A percentile compares a stretch with the other conserved stretches of the same genome.
phyloP scores from a whole-genome alignment of 1,140 invertebrate genomes.

The Zaprionus davidi region DNA sequence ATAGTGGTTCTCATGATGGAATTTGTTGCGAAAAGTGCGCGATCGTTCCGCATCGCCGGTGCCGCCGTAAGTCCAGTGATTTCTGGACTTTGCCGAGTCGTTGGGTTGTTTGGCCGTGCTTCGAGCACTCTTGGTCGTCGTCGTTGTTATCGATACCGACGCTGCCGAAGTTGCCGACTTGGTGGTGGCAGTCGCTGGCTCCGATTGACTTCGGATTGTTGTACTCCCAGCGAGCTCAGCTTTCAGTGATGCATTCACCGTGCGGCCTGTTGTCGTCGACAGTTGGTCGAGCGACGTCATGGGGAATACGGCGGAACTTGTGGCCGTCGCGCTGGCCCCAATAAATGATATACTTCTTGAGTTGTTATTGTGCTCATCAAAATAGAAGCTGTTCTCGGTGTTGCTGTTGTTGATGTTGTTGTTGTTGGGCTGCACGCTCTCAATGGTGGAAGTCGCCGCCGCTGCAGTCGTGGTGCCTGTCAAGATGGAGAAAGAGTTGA shows the following conservation, averaged over 20 bases:
- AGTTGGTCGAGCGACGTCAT: conserved; percentile 24
- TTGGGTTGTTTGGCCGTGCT: conserved; percentile 61
- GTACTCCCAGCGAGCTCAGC: conserved; percentile 21
- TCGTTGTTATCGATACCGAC: not conserved
- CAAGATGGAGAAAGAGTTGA: not conserved
- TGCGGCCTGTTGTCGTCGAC: not conserved
- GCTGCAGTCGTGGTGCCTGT: conserved; percentile 47
- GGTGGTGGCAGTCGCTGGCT: not conserved
- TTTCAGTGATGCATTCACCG: not conserved
- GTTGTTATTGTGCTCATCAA: conserved; percentile 67
- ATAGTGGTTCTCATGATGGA: conserved; percentile 87
- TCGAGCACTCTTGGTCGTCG: conserved; percentile 52
- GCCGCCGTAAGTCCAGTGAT: conserved; percentile 54
- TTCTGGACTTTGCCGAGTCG: conserved; percentile 56
- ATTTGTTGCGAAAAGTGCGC: conserved; percentile 86
- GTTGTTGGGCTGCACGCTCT: conserved; percentile 5
- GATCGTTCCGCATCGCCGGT: conserved; percentile 84
- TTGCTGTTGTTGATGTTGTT: conserved; percentile 31
- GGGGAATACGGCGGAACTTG: conserved; percentile 16
- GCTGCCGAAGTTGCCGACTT: conserved; percentile 9
- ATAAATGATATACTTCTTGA: conserved; percentile 44
- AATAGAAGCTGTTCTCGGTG: conserved; percentile 48
- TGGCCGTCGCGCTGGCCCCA: conserved; percentile 14
- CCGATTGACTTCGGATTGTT: conserved; percentile 28
- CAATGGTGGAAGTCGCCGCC: conserved; percentile 7